Base-by-base conservation (phyloP, 2,888 invertebrate species). In the Epinotia bilunana region DNA sequence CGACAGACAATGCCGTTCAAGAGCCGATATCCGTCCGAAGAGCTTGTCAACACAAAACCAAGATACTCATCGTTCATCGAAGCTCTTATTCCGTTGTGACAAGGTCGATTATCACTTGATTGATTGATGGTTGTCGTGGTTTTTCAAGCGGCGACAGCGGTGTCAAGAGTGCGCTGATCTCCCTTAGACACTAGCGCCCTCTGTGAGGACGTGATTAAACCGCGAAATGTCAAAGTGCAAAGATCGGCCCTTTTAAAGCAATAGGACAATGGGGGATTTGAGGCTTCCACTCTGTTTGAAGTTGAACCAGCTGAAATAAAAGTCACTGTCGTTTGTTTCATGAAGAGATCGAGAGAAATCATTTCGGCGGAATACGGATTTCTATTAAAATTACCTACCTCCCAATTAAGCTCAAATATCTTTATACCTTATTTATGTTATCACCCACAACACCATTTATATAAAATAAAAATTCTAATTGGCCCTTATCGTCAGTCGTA, bases 201-300 rank as follows among this genome's bases (percentile, higher is more conserved):
- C 87, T 84, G 80, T 80, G 81, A 90, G 90, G 90, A 92, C 94
- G 93, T 94, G 94, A 94, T 93, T 92, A 93, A 90, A 92, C 89
- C 91, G 90, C 88, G 87, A 92, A 91, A 94, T 93, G 94, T 94
- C 94, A 94, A 89, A 94, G 94, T 91, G 93, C 93, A 94, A 91
- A 92, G 93, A 91, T 93, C 91, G 90, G 88, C 84, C 87, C 88
- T 90, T 91, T 91, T 90, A 89, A 78, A 78, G 74, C 74, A 58
- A 77, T 62, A 23, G 57, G 39, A 57, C 58, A 67, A 53, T 67
- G 39, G 61, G 49, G 68, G 58, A 60, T 69, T 69, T 58, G 58
- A 68, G 12, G 43, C 23, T 33, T 5, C 57, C 20, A 57, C 7
- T 68, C 23, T 43, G 58, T 57, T 68, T 68, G 20, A 16, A 55